These are phyloP conservation scores for Trematomus loennbergii DNA, from an alignment of 2,113 vertebrate species.

Conservation along the genomic window DNA sequence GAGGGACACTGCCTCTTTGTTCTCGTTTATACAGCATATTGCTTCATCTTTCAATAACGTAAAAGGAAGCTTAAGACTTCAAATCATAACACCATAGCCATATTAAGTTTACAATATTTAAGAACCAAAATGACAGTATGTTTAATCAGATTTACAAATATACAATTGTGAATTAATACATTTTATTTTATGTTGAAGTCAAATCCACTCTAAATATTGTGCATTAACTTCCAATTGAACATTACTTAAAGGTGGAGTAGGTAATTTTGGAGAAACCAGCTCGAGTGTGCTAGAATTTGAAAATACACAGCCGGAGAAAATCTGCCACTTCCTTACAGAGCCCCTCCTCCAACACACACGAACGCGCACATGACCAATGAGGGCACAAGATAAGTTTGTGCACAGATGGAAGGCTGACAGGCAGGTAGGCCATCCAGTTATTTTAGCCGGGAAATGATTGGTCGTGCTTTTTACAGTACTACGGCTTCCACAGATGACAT, in stretches of 20 bases:
- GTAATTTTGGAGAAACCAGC: too few relatives aligned
- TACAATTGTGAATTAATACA: neutral
- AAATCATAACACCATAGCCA: neutral
- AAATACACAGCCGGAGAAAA: too few relatives aligned
- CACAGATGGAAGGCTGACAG: too few relatives aligned
- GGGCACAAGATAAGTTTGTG: too few relatives aligned
- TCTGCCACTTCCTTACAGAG: too few relatives aligned
- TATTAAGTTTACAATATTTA: neutral
- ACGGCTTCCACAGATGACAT: too few relatives aligned
- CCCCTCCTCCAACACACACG: too few relatives aligned
- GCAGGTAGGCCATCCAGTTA: too few relatives aligned
- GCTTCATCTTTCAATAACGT: neutral
- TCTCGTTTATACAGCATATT: neutral
- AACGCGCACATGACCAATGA: too few relatives aligned
- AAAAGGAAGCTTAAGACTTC: neutral
- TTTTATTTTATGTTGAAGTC: neutral
- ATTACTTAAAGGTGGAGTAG: neutral
- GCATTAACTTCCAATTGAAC: neutral
- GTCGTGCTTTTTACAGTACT: too few relatives aligned
- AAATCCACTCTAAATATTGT: neutral
- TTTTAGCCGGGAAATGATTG: too few relatives aligned
- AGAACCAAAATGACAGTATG: neutral
- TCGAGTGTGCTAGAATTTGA: too few relatives aligned
- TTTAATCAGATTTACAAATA: neutral
- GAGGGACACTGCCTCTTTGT: constrained; percentile 7